Evolutionary conservation across 2,113 vertebrate species (phyloP).

Genomic region (Dendropsophus ebraccatus): DNA sequence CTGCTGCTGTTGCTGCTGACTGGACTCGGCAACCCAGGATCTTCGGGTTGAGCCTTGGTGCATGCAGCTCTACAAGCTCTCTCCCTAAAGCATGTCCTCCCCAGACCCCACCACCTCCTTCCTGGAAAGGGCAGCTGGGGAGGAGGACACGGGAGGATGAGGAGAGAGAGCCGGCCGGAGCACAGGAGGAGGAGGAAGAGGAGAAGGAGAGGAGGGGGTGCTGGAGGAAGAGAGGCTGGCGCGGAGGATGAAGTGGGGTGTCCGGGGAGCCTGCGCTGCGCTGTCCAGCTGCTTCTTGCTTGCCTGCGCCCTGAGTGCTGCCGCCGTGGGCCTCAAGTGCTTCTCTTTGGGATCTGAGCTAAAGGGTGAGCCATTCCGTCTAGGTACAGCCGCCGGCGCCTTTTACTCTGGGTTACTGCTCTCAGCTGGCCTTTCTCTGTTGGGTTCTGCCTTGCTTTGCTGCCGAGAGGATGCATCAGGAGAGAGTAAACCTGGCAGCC

Average conservation of each 20-base stretch:
- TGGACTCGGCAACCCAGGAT: constrained; percentile 74
- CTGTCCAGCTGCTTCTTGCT: constrained; percentile 91
- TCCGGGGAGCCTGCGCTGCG: constrained; percentile 91
- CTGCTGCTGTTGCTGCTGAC: constrained; percentile 60
- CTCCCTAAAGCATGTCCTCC: constrained; percentile 75
- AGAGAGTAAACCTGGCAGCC: constrained; percentile 77
- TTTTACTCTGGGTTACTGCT: constrained; percentile 92
- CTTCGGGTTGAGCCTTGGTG: constrained; percentile 65
- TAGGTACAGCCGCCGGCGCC: constrained; percentile 86
- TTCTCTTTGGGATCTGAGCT: constrained; percentile 87
- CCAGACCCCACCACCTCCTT: constrained; percentile 62
- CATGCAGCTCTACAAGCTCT: constrained; percentile 70
- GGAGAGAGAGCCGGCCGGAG: constrained; percentile 67
- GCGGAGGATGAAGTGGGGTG: constrained; percentile 96
- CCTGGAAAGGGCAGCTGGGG: constrained; percentile 76
- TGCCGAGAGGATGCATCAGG: constrained; percentile 70
- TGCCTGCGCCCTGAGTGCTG: constrained; percentile 90
- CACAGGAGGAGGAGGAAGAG: constrained; percentile 76
- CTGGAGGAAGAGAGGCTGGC: constrained; percentile 76
- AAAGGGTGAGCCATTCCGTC: constrained; percentile 87
- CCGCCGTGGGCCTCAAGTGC: constrained; percentile 90
- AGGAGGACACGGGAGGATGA: constrained; percentile 84
- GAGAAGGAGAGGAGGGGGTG: constrained; percentile 83
- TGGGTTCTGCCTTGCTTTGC: constrained; percentile 84
- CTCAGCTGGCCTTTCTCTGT: constrained; percentile 83